Evolutionary conservation across 1,140 invertebrate species (phyloP).

Genomic region (Hyles euphorbiae): DNA sequence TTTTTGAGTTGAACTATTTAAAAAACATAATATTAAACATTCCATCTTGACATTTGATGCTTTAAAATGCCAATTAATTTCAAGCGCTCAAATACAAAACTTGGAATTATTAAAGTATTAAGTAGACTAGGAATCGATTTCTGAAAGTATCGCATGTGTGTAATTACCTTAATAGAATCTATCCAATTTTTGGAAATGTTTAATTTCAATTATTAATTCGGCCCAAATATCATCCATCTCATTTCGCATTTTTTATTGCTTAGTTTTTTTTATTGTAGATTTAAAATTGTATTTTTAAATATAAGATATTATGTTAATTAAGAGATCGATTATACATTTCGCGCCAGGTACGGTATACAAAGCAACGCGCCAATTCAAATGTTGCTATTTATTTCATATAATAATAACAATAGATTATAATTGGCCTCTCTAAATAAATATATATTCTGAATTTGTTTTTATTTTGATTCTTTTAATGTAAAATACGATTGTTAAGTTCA

Average conservation of each 20-base stretch:
- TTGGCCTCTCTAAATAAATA: conserved; percentile 70
- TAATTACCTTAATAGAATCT: conserved; percentile 3
- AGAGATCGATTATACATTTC: conserved; percentile 40
- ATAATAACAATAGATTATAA: conserved; percentile 45
- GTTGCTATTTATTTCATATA: conserved; percentile 38
- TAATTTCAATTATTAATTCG: conserved; percentile 28
- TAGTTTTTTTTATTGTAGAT: conserved; percentile 58
- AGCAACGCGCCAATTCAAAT: conserved; percentile 43
- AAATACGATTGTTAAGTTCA: no score
- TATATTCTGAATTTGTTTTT: conserved; percentile 43
- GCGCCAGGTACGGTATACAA: conserved; percentile 31
- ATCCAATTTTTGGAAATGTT: conserved; percentile 4
- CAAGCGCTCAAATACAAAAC: no score
- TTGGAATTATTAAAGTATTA: no score
- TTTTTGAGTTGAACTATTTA: not conserved
- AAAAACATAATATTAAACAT: no score
- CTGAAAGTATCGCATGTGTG: conserved; percentile 13
- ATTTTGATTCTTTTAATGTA: not conserved
- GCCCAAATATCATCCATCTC: conserved; percentile 45
- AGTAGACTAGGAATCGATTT: no score
- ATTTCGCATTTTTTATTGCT: conserved; percentile 51
- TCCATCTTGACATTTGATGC: no score
- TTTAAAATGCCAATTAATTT: no score
- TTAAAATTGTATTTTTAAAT: conserved; percentile 45
- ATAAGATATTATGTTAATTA: conserved; percentile 24